These are phyloP conservation scores for Seriola rivoliana DNA, from an alignment of 2,113 vertebrate species.

Conservation along the genomic window DNA sequence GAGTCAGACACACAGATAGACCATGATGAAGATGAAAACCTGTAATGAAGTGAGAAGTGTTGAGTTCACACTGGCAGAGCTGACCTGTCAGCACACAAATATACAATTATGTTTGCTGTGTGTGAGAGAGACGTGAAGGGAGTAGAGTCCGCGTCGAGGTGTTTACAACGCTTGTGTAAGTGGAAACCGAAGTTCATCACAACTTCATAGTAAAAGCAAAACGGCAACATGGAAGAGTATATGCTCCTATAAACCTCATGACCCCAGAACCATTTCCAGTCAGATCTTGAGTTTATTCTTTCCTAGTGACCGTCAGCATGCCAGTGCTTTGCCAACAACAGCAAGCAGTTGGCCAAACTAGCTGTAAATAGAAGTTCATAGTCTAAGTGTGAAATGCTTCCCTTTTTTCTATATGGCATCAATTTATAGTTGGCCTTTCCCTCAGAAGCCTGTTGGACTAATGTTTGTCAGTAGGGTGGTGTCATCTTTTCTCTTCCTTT, in stretches of 20 bases:
- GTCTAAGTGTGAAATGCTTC: slow-evolving; percentile 13
- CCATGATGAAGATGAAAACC: slow-evolving; percentile 42
- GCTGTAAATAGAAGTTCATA: slow-evolving; percentile 3
- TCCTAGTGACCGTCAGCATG: slow-evolving; percentile 19
- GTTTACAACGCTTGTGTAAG: slow-evolving; percentile 42
- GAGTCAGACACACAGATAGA: slow-evolving; percentile 43
- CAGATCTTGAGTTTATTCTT: slow-evolving; percentile 17
- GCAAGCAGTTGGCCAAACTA: slow-evolving; percentile 5
- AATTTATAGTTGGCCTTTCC: not conserved
- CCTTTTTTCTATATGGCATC: not conserved
- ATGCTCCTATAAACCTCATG: slow-evolving; percentile 22
- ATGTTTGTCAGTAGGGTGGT: slow-evolving; percentile 1
- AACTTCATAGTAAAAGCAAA: slow-evolving; percentile 38
- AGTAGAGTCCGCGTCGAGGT: not conserved
- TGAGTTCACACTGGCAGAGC: slow-evolving; percentile 24
- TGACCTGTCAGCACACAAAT: slow-evolving; percentile 43
- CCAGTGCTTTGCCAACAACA: slow-evolving; percentile 5
- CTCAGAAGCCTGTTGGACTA: not conserved
- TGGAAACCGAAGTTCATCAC: slow-evolving; percentile 34
- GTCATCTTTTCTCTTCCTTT: not conserved
- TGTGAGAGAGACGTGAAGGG: not conserved
- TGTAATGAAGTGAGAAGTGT: slow-evolving; percentile 52
- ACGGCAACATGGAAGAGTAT: slow-evolving; percentile 27
- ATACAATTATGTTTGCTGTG: slow-evolving; percentile 31
- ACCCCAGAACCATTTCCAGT: slow-evolving; percentile 41